Evolutionary conservation across 2,888 invertebrate species (phyloP).

Genomic region (Acanthococcus lagerstroemiae): DNA sequence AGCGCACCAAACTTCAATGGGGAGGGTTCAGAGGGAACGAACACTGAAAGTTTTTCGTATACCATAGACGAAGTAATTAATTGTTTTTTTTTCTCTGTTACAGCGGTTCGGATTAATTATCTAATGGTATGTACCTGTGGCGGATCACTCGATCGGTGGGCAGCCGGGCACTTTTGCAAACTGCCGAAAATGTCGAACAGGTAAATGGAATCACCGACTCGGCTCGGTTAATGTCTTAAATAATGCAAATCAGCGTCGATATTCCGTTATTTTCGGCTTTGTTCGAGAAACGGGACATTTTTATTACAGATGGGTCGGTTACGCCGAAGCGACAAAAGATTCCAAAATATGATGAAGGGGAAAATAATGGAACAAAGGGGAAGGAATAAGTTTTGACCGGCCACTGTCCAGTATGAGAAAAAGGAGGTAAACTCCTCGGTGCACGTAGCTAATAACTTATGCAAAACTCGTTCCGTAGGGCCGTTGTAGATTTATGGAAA

Average conservation of each 20-base stretch:
- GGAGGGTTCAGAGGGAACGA: background rate
- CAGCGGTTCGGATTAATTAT: background rate
- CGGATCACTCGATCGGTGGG: background rate
- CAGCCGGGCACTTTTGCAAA: background rate
- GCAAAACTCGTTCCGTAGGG: conserved; percentile 24
- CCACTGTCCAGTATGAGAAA: conserved; percentile 28
- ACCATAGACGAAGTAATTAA: background rate
- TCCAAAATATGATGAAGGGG: conserved; percentile 23
- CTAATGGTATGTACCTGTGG: background rate
- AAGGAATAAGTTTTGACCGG: conserved; percentile 17
- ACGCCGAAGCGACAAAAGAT: conserved; percentile 24
- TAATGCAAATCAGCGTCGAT: conserved; percentile 24
- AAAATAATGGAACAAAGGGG: conserved; percentile 25
- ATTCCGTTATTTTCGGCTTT: conserved; percentile 25
- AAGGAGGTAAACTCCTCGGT: conserved; percentile 15
- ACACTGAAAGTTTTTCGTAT: background rate
- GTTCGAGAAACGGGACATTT: conserved; percentile 24
- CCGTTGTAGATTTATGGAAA: conserved; percentile 29
- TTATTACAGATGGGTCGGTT: conserved; percentile 22
- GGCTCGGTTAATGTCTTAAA: conserved; percentile 7
- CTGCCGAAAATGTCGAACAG: conserved; percentile 1
- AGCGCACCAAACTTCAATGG: background rate
- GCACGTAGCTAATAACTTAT: conserved; percentile 23
- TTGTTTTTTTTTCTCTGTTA: no score
- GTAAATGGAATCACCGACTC: conserved; percentile 2